These are phyloP conservation scores for Nesometra sesokonis DNA, from an alignment of 35 echinoderm and acorn worm genomes.

Conservation along the genomic window DNA sequence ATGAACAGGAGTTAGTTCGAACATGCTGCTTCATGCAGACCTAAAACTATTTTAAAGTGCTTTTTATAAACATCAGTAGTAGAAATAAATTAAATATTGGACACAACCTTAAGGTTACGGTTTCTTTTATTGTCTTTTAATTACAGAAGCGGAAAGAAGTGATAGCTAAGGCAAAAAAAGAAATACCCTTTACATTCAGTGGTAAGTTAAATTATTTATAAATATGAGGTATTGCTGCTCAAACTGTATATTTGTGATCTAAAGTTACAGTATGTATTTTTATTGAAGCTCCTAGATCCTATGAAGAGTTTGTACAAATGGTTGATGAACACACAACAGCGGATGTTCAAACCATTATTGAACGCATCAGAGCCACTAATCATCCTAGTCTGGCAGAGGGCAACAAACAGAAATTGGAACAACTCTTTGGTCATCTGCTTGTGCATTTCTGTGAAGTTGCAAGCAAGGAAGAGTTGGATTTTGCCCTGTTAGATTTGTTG, in stretches of 20 bases:
- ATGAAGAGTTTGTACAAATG: constrained; percentile 12
- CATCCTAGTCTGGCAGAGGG: constrained; percentile 88
- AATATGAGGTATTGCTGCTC: no score
- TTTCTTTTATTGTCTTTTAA: constrained; percentile 6
- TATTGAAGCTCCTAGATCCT: constrained; percentile 12
- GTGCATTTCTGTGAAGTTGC: constrained; percentile 51
- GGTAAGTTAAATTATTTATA: constrained; percentile 22
- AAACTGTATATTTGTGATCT: no score
- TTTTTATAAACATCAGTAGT: no score
- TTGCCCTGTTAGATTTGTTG: constrained; percentile 56
- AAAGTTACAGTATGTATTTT: no score
- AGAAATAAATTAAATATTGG: no score
- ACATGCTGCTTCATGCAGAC: no score
- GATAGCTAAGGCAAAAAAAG: constrained; percentile 52
- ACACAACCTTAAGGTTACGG: no score
- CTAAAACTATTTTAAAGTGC: no score
- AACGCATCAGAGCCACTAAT: constrained; percentile 59
- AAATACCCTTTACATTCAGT: constrained; percentile 81
- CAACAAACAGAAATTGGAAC: constrained; percentile 86
- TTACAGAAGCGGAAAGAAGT: constrained; percentile 32
- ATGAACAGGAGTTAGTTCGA: no score
- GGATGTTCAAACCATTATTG: constrained; percentile 48
- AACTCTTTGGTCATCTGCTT: constrained; percentile 38
- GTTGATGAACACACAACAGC: constrained; percentile 15
- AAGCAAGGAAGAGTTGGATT: constrained; percentile 18